Percentiles rank a stretch among this genome's conserved stretches.
Evolutionary conservation across 2,888 invertebrate species (phyloP).

Genomic region (Gisinianus flammeolus): DNA sequence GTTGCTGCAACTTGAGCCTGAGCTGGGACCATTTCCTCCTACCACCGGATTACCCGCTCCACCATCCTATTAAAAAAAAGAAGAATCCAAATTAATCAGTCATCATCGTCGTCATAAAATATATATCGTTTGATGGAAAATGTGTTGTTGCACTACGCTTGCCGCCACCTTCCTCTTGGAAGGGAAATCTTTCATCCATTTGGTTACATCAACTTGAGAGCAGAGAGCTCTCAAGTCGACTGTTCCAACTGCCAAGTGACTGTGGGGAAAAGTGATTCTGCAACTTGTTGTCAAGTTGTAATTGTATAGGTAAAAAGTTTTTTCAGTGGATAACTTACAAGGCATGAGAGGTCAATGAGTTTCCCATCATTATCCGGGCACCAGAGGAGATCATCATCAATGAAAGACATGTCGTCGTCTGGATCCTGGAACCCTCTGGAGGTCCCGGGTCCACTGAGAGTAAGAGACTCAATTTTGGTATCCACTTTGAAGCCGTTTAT

Average conservation of each 20-base stretch:
- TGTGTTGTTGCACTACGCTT: no score
- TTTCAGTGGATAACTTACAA: conserved; percentile 71
- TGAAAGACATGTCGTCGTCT: conserved; percentile 85
- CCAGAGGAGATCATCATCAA: conserved; percentile 93
- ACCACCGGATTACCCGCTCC: conserved; percentile 28
- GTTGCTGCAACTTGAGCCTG: conserved; percentile 21
- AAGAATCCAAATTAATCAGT: neutral
- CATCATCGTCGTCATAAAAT: no score
- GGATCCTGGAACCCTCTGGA: conserved; percentile 61
- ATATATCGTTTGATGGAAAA: no score
- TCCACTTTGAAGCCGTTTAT: conserved; percentile 31
- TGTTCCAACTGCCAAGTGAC: neutral
- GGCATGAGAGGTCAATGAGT: conserved; percentile 89
- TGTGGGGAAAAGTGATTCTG: neutral
- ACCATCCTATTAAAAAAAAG: conserved; percentile 28
- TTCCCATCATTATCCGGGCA: conserved; percentile 94
- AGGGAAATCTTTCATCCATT: neutral
- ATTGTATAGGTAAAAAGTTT: neutral
- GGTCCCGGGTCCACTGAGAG: conserved; percentile 35
- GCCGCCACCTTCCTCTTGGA: no score
- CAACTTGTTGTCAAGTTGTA: neutral
- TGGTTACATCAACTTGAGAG: neutral
- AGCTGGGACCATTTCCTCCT: conserved; percentile 14
- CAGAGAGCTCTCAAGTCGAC: neutral
- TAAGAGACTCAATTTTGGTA: conserved; percentile 52